Percentiles rank a stretch among this genome's conserved stretches.
Evolutionary conservation across 2,113 vertebrate species (phyloP).

Genomic region (Chlorocebus sabaeus): DNA sequence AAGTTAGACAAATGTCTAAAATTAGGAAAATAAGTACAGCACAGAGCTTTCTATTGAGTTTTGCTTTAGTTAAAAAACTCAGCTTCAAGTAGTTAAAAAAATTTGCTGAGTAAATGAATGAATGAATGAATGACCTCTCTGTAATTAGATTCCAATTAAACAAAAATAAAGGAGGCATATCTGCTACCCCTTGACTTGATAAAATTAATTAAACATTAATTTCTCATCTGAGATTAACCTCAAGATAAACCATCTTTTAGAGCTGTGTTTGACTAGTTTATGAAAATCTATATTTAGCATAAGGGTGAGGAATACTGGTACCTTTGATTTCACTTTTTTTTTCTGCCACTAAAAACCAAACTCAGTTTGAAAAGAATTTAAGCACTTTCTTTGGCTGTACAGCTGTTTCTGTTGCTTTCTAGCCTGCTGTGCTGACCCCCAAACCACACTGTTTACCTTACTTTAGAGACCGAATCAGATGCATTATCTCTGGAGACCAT

Average conservation of each 20-base stretch:
- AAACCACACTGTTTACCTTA: slow-evolving; percentile 47
- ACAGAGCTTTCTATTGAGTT: slow-evolving; percentile 29
- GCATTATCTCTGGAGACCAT: slow-evolving; percentile 40
- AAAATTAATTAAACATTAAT: slow-evolving; percentile 72
- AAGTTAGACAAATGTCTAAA: slow-evolving; percentile 19
- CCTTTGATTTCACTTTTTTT: slow-evolving; percentile 36
- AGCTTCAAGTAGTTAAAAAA: slow-evolving; percentile 39
- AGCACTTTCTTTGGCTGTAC: background rate
- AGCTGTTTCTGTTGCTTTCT: slow-evolving; percentile 48
- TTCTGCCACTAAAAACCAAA: background rate
- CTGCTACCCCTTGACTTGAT: slow-evolving; percentile 47
- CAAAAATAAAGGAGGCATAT: slow-evolving; percentile 47
- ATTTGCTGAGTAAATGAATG: slow-evolving; percentile 57
- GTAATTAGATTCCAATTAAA: slow-evolving; percentile 64
- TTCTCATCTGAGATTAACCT: slow-evolving; percentile 58
- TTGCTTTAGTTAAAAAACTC: slow-evolving; percentile 6
- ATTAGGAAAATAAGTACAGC: background rate
- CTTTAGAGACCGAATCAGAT: slow-evolving; percentile 50
- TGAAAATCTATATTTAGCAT: slow-evolving; percentile 62
- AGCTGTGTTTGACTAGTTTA: slow-evolving; percentile 63
- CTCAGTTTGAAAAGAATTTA: slow-evolving; percentile 36
- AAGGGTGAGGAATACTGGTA: background rate
- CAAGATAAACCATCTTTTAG: slow-evolving; percentile 49
- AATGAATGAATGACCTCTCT: slow-evolving; percentile 62
- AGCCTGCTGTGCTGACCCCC: slow-evolving; percentile 55